A percentile compares a stretch with the other conserved stretches of the same genome.
phyloP scores from a whole-genome alignment of 2,797 vertebrate genomes.

The Gallirallus australis region DNA sequence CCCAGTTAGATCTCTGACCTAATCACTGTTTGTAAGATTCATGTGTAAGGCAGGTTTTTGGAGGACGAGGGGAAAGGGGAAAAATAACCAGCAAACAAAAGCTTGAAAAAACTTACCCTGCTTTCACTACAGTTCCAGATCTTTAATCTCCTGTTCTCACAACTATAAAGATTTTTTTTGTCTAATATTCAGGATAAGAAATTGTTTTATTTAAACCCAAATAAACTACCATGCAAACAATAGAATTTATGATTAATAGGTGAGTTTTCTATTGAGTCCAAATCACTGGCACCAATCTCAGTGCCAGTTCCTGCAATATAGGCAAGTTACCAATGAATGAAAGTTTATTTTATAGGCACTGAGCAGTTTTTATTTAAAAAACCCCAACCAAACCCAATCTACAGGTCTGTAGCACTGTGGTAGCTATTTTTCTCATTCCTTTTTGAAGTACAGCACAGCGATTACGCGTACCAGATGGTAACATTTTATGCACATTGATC shows the following conservation, averaged over 20 bases:
- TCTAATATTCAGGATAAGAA: background rate
- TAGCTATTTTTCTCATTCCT: background rate
- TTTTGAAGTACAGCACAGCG: background rate
- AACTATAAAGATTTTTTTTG: background rate
- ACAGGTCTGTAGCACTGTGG: background rate
- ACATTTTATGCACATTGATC: constrained; percentile 53
- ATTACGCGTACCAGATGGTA: constrained; percentile 57
- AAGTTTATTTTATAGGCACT: background rate
- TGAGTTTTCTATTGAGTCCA: background rate
- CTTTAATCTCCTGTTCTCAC: background rate
- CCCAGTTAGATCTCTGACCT: background rate
- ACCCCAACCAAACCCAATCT: background rate
- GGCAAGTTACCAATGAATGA: background rate
- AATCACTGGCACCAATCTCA: background rate
- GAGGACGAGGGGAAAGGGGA: background rate
- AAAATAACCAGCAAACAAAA: background rate
- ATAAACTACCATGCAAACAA: background rate
- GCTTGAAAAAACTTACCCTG: background rate
- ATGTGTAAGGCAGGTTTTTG: background rate
- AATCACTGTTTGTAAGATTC: background rate
- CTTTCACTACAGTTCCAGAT: background rate
- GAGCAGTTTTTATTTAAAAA: background rate
- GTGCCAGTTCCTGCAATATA: background rate
- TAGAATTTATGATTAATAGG: background rate
- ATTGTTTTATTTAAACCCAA: background rate